Evolutionary conservation across 2,113 vertebrate genomes (phyloP), one percentile per base, ranked within the genome.

Genomic region (Ptilonorhynchus violaceus): DNA sequence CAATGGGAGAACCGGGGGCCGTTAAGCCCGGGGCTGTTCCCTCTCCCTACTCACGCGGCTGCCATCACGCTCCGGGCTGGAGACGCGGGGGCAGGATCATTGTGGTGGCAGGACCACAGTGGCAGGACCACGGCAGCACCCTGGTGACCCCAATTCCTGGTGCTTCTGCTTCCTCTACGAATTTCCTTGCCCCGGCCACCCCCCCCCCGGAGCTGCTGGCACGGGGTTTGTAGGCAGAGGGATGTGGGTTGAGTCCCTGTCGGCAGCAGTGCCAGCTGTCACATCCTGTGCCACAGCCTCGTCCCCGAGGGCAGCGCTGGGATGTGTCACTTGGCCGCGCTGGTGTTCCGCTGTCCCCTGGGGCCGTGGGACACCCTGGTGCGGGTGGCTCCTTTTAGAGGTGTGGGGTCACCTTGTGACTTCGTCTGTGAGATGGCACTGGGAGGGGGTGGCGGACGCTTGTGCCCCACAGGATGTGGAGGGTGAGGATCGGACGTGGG

Each of bases 11-110:
- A 35, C 63, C 1, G 19, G 70, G 80, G 87, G 85, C 91, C 62
- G 25, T 67, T 19, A 21, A 67, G 41, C 92, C 53, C 78, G 2
- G 62, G 58, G 70, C 67, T 94, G 22, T 72, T 41, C 46, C 22
- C 73, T 67, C 76, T 86, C 83, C 49, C 86, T 5, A 3, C 52
- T 94, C 75, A 46, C 6, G 1, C 70, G 37, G 56, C n/a, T 2
- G 6, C 56, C 37, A 3, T 46, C 25, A 1, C 0, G 0, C 33
- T 13, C 14, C 0, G 0, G 53, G n/a, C 39, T 13, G 90, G 47
- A 50, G 23, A 4, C 0, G 1, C 1, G 4, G 56, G 15, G 84
- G 8, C 42, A 41, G 47, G 41, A 7, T 11, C 4, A 0, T 2
- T 10, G 47, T 8, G 15, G 41, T 25, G 64, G 7, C 37, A 73